Conservation (phyloP, 2,113 vertebrate genomes). For the Cyphomyrus plagiostoma region DNA sequence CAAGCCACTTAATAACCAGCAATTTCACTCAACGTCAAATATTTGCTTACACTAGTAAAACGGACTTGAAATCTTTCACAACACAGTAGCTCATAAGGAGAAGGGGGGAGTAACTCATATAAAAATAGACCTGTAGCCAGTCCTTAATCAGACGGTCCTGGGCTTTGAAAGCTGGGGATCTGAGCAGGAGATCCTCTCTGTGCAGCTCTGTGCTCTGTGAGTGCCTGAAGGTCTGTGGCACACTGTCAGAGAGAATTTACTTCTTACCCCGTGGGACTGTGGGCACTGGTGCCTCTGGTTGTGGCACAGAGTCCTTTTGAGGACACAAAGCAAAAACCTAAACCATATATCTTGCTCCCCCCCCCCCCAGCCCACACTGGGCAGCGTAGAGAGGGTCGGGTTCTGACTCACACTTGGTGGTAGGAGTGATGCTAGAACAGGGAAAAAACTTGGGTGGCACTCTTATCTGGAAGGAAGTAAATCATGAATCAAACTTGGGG, state of each 20-base stretch:
- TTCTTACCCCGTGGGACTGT: background rate
- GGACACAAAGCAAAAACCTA: background rate
- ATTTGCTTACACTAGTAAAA: constrained; percentile 6
- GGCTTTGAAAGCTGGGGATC: background rate
- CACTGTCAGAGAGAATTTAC: background rate
- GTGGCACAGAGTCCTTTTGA: background rate
- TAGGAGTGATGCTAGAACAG: background rate
- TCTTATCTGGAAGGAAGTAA: background rate
- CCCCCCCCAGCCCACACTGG: background rate
- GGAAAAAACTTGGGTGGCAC: background rate
- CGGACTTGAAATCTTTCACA: background rate
- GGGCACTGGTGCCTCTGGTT: background rate
- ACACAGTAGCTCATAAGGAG: background rate
- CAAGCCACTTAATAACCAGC: constrained; percentile 4
- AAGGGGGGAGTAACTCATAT: background rate
- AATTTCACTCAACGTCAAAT: constrained; percentile 3
- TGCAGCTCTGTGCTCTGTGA: background rate
- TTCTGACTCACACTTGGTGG: background rate
- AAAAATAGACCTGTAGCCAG: background rate
- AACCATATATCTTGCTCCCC: background rate
- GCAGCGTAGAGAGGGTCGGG: background rate
- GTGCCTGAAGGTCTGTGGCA: background rate
- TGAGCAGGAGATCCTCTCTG: background rate
- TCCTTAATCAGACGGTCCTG: background rate
- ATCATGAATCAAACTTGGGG: background rate